Percentiles rank a stretch among this genome's conserved stretches.
phyloP scores from a whole-genome alignment of 2,888 invertebrate genomes.

The Melinopterus prodromus region DNA sequence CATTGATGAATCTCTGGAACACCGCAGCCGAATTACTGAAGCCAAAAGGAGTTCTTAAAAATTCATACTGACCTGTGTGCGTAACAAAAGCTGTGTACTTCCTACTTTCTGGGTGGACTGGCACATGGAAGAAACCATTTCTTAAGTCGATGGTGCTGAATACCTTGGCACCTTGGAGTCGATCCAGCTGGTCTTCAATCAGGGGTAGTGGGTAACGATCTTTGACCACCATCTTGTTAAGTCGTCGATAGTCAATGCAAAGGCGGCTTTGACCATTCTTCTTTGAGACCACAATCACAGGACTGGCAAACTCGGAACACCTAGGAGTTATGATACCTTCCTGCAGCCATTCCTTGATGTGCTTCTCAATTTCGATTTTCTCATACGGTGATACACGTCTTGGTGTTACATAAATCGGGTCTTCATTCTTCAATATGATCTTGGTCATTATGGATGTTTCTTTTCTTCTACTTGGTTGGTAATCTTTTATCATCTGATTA shows the following conservation, averaged over 20 bases:
- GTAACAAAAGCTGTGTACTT: slow-evolving; percentile 30
- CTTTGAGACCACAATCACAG: slow-evolving; percentile 43
- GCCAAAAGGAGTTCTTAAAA: slow-evolving; percentile 56
- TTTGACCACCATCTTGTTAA: slow-evolving; percentile 42
- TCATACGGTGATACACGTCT: neutral
- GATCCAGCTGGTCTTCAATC: neutral
- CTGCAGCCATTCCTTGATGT: slow-evolving; percentile 19
- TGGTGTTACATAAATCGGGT: neutral
- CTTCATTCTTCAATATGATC: slow-evolving; percentile 9
- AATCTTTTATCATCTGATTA: slow-evolving; percentile 31
- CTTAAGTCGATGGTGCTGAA: neutral
- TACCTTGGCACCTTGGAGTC: neutral
- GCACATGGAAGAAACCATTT: slow-evolving; percentile 30
- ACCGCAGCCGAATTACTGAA: slow-evolving; percentile 52
- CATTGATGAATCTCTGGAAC: slow-evolving; percentile 40
- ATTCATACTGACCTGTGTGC: slow-evolving; percentile 45
- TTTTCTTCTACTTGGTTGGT: slow-evolving; percentile 42
- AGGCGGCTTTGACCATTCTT: slow-evolving; percentile 42
- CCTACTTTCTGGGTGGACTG: slow-evolving; percentile 16
- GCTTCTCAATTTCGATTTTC: neutral
- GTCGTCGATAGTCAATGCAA: slow-evolving; percentile 43
- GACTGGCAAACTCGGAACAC: slow-evolving; percentile 44
- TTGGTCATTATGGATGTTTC: slow-evolving; percentile 41
- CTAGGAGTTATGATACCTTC: slow-evolving; percentile 43
- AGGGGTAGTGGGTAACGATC: slow-evolving; percentile 19